phyloP scores from a whole-genome alignment of 2,797 vertebrate genomes.

The Peromyscus nudipes region DNA sequence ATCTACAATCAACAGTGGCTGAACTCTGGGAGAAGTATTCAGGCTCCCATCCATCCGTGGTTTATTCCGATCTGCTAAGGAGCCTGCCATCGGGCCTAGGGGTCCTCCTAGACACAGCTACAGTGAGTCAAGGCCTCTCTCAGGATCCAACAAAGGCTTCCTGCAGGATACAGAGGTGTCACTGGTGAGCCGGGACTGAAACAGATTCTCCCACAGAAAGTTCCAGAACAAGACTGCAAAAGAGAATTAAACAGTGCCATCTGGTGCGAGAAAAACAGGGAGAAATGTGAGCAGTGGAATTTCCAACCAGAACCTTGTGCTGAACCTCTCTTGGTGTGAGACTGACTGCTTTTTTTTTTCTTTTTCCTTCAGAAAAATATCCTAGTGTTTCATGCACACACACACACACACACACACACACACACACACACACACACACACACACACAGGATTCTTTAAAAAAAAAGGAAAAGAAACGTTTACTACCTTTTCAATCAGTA shows the following conservation, averaged over 20 bases:
- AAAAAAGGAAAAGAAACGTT: background rate
- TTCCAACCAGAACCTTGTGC: background rate
- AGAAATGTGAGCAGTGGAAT: slow-evolving; percentile 71
- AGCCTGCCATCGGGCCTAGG: slow-evolving; percentile 51
- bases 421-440: background rate
- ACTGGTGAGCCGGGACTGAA: slow-evolving; percentile 84
- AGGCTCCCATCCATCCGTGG: rapidly evolving
- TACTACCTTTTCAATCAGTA: background rate
- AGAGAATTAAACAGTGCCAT: slow-evolving; percentile 93
- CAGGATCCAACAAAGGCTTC: slow-evolving; percentile 77
- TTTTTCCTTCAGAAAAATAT: background rate
- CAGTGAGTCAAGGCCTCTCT: slow-evolving; percentile 72
- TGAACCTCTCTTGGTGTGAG: background rate
- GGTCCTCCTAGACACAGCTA: slow-evolving; percentile 34
- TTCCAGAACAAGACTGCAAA: slow-evolving; percentile 90
- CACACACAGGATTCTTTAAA: background rate
- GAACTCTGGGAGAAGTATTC: background rate
- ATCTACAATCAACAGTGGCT: background rate
- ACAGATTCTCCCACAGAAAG: slow-evolving; percentile 88
- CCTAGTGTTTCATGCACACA: rapidly evolving
- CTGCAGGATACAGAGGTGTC: slow-evolving; percentile 80
- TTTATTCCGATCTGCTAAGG: background rate
- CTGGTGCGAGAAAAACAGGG: slow-evolving; percentile 88
- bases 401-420: too few species aligned
- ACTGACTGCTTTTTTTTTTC: background rate